Evolutionary conservation across 1,140 invertebrate species (phyloP).

Genomic region (Drosophila bipectinata): DNA sequence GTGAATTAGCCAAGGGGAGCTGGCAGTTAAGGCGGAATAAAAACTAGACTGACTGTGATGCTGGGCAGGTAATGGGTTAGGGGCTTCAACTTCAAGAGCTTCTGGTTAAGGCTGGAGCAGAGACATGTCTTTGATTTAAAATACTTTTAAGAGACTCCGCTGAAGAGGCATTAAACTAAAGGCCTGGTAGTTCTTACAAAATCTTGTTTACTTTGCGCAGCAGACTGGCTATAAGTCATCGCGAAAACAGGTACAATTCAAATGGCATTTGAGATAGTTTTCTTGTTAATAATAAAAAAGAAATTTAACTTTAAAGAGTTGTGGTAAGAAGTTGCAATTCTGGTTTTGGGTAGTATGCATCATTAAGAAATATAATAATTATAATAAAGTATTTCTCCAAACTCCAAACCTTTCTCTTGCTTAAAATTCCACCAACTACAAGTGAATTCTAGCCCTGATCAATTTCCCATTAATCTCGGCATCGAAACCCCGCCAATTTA

Average conservation of each 20-base stretch:
- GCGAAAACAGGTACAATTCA: not conserved
- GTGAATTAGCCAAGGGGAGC: conserved; percentile 61
- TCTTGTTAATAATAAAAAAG: not conserved
- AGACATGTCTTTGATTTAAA: not conserved
- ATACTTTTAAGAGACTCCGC: conserved; percentile 12
- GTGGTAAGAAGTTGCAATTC: not conserved
- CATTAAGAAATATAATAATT: not conserved
- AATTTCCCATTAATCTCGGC: conserved; percentile 32
- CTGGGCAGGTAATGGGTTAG: conserved; percentile 27
- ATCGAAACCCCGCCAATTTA: conserved; percentile 16
- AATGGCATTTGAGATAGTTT: not conserved
- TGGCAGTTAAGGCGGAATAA: conserved; percentile 31
- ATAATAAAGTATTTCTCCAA: not conserved
- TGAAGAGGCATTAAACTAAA: conserved; percentile 18
- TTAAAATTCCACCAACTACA: not conserved
- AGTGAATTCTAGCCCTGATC: conserved; percentile 9
- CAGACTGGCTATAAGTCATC: not conserved
- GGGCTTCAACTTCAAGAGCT: not conserved
- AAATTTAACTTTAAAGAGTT: not conserved
- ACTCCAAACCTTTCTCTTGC: not conserved
- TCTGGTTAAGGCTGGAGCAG: conserved; percentile 6
- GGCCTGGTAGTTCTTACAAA: conserved; percentile 6
- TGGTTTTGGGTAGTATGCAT: not conserved
- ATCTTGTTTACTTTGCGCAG: conserved; percentile 17
- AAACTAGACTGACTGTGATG: conserved; percentile 38